Base-by-base conservation (phyloP, 2,888 invertebrate genomes). In the Octonoba sinensis region DNA sequence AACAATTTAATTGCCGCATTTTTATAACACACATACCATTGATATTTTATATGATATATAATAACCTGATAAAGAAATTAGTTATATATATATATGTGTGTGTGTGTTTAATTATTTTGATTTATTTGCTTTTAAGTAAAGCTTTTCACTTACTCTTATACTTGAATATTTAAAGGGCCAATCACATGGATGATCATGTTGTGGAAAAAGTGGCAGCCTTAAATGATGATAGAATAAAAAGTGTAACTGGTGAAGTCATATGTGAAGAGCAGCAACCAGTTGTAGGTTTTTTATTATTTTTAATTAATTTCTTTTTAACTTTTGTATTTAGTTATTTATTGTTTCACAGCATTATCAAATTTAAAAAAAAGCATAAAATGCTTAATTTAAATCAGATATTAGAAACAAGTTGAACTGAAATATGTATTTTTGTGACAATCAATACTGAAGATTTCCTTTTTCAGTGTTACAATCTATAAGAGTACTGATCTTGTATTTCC, bases 171-270 rank as follows among this genome's bases (percentile, higher is more conserved):
- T 54, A 36, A 67, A 91, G 90, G 90, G 90, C 88, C 81, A 90
- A 89, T 83, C 89, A 90, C 82, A 86, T 88, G 13, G 89, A 90
- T 44, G 90, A 91, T 84, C 89, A 90, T 86, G 90, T 91, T 51
- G 88, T 89, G 44, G 88, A 89, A 85, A 86, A 87, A 67, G 88
- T 87, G 56, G 86, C 86, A 72, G 87, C 87, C n/a, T 86, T 90
- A 44, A 90, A 90, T 0, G 89, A 89, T 84, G 87, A 88, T 65
- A 87, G 89, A 44, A 87, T 91, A 47, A 86, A 89, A 72, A 87
- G 87, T 78, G 90, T 89, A 6, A 87, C 88, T 1, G 91, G 91
- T 15, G 89, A 90, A 85, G 87, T 89, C 24, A 90, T 89, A 4
- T 90, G 90, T 84, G 89, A 90, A 85, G 90, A 91, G 86, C 89